phyloP scores from a whole-genome alignment of 2,113 vertebrate genomes.

The Colaptes auratus region DNA sequence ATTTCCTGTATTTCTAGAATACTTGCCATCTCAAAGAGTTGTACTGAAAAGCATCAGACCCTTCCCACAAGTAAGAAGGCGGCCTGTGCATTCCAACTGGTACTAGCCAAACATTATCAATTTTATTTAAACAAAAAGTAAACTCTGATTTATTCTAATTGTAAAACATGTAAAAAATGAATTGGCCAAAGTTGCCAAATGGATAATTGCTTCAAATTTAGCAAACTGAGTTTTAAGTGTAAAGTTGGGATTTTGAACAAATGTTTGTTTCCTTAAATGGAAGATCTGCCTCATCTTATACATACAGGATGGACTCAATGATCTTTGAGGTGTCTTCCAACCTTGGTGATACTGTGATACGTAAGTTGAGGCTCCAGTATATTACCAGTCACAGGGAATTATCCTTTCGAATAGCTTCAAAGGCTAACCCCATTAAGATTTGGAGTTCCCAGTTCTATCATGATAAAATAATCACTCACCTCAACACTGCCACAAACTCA shows the following conservation, averaged over 20 bases:
- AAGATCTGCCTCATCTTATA: not conserved
- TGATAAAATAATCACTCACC: not conserved
- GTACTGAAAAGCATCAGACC: not conserved
- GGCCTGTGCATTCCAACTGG: not conserved
- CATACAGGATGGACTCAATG: too few species aligned
- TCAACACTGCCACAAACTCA: not conserved
- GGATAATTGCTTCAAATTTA: not conserved
- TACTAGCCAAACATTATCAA: not conserved
- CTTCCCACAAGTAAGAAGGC: not conserved
- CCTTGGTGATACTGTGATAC: too few species aligned
- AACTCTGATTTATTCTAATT: not conserved
- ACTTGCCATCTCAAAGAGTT: not conserved
- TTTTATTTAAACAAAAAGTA: not conserved
- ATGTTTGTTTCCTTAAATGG: not conserved
- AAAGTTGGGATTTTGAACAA: not conserved
- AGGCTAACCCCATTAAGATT: not conserved
- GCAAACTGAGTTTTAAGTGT: not conserved
- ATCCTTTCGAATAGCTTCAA: not conserved
- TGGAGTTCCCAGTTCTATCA: not conserved
- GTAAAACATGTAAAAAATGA: not conserved
- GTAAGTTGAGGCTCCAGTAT: not conserved
- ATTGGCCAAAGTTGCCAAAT: not conserved
- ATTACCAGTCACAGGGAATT: not conserved
- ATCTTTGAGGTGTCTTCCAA: too few species aligned
- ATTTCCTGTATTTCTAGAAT: slow-evolving; percentile 5